Percentiles rank a stretch among this genome's conserved stretches.
These are phyloP conservation scores for Diadumene lineata DNA, from an alignment of 92 coral and sea anemone species.

Conservation along the genomic window DNA sequence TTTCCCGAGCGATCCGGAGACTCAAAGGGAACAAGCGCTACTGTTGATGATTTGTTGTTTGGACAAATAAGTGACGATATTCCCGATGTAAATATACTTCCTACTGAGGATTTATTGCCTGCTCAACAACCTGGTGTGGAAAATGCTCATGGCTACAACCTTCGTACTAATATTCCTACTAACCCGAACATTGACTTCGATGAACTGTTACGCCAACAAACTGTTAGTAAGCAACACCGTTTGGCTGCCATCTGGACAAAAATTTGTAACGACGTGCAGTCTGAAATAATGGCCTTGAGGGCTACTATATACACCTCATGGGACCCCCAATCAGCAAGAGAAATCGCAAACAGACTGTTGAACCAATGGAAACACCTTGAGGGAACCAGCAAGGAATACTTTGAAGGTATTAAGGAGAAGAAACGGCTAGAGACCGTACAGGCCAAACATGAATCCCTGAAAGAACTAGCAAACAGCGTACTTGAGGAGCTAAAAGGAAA, in stretches of 20 bases:
- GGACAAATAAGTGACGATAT: slow-evolving; percentile 8
- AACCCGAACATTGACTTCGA: slow-evolving; percentile 35
- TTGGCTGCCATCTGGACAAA: slow-evolving; percentile 31
- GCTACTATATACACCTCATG: slow-evolving; percentile 22
- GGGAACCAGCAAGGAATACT: slow-evolving; percentile 8
- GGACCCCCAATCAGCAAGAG: slow-evolving; percentile 25
- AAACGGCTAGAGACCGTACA: slow-evolving; percentile 11
- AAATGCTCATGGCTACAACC: slow-evolving; percentile 31
- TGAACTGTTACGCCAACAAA: slow-evolving; percentile 24
- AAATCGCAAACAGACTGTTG: neutral
- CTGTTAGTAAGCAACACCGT: slow-evolving; percentile 29
- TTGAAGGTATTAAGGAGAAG: slow-evolving; percentile 15
- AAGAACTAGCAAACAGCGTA: slow-evolving; percentile 6
- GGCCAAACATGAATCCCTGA: slow-evolving; percentile 2
- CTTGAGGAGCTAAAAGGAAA: slow-evolving; percentile 24
- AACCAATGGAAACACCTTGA: slow-evolving; percentile 22
- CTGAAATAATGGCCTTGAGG: slow-evolving; percentile 16
- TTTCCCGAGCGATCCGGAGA: neutral
- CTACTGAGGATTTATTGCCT: slow-evolving; percentile 3
- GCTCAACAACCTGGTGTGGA: neutral
- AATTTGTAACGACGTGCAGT: slow-evolving; percentile 14
- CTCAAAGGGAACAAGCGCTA: slow-evolving; percentile 1
- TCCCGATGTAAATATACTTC: neutral
- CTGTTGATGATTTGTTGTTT: slow-evolving; percentile 16
- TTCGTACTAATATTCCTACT: neutral